phyloP scores from a whole-genome alignment of 2,888 invertebrate genomes.

The Petrophora chlorosata region DNA sequence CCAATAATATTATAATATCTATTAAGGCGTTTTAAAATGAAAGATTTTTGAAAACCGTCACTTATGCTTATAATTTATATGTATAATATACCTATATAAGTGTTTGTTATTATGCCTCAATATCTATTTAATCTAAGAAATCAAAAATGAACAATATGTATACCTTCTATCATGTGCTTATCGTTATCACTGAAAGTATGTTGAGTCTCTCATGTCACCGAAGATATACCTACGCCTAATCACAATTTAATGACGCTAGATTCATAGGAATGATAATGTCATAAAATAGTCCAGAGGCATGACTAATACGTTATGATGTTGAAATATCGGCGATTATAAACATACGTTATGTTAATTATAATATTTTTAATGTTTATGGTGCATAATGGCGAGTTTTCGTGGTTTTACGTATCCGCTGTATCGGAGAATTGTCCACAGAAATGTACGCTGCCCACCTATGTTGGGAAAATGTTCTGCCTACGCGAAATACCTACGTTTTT shows the following conservation, averaged over 20 bases:
- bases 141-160: slow-evolving; percentile 14
- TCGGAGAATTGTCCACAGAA: slow-evolving; percentile 5
- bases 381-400: slow-evolving; percentile 13
- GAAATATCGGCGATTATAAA: slow-evolving; percentile 22
- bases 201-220: slow-evolving; percentile 9
- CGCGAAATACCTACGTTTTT: slow-evolving; percentile 6
- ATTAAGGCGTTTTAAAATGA: no score
- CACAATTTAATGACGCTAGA: no score
- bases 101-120: no score
- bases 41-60: no score
- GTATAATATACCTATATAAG: no score
- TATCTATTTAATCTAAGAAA: slow-evolving; percentile 20
- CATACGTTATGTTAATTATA: slow-evolving; percentile 15
- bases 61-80: no score
- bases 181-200: slow-evolving; percentile 17
- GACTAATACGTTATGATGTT: slow-evolving; percentile 24
- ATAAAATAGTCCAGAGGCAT: slow-evolving; percentile 20
- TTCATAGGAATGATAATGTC: slow-evolving; percentile 23
- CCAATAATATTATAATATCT: no score
- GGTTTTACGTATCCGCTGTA: slow-evolving; percentile 24
- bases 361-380: slow-evolving; percentile 7
- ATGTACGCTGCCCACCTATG: slow-evolving; percentile 1
- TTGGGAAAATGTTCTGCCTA: slow-evolving; percentile 2
- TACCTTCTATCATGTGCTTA: no score
- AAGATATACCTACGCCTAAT: no score